A percentile compares a stretch with the other conserved stretches of the same genome.
phyloP scores from a whole-genome alignment of 2,888 invertebrate species.

The Brachypalpus laphriformis region DNA sequence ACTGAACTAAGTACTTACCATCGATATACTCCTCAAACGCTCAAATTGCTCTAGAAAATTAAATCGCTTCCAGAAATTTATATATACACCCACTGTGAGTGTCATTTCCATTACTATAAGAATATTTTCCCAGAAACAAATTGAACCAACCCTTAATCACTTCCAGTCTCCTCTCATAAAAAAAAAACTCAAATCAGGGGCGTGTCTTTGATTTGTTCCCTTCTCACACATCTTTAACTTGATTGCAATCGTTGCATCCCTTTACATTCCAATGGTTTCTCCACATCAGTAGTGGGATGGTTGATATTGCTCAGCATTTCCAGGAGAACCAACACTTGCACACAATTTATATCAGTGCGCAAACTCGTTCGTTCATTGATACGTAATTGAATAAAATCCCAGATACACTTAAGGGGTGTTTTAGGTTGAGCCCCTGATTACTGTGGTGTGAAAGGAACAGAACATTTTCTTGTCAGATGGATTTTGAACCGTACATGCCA shows the following conservation, averaged over 20 bases:
- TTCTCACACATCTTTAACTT: conserved; percentile 12
- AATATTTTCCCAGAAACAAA: conserved; percentile 33
- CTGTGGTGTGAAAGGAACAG: conserved; percentile 54
- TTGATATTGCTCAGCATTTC: conserved; percentile 45
- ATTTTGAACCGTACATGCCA: conserved; percentile 56
- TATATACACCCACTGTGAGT: conserved; percentile 27
- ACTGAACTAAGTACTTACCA: conserved; percentile 17
- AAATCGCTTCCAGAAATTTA: conserved; percentile 41
- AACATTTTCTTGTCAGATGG: conserved; percentile 54
- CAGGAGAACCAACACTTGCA: conserved; percentile 44
- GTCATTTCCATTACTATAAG: conserved; percentile 28
- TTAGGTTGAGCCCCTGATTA: conserved; percentile 18
- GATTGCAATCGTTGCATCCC: conserved; percentile 51
- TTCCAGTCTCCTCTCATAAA: conserved; percentile 32
- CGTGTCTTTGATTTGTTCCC: conserved; percentile 65
- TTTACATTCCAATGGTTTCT: conserved; percentile 46
- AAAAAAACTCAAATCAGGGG: conserved; percentile 53
- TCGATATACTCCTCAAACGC: background rate
- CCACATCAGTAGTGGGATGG: conserved; percentile 41
- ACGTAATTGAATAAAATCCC: background rate
- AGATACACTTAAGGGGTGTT: conserved; percentile 41
- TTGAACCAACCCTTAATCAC: conserved; percentile 48
- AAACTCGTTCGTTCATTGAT: background rate
- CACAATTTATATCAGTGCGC: background rate
- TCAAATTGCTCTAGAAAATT: background rate